These are phyloP conservation scores for Malthinus flaveolus DNA, from an alignment of 2,888 invertebrate genomes.

Conservation along the genomic window DNA sequence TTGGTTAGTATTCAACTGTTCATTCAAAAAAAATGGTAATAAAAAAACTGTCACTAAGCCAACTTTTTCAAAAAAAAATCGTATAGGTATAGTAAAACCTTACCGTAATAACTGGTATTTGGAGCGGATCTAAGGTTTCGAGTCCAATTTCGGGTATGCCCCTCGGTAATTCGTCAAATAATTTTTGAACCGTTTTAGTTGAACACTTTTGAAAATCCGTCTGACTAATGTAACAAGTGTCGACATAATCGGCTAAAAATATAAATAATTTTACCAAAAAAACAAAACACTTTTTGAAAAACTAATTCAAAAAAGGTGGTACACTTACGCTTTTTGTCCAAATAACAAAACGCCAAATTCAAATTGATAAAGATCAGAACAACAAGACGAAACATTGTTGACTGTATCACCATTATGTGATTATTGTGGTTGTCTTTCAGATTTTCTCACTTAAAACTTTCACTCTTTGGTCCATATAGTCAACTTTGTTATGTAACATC, in stretches of 20 bases:
- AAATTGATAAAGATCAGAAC: slow-evolving; percentile 36
- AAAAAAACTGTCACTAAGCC: too few relatives aligned
- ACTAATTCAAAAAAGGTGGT: background rate
- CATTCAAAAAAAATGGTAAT: too few relatives aligned
- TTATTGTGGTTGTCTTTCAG: slow-evolving; percentile 27
- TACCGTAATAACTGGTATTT: slow-evolving; percentile 62
- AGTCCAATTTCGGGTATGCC: slow-evolving; percentile 63
- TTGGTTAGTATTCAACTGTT: too few relatives aligned
- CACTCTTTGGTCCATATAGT: slow-evolving; percentile 38
- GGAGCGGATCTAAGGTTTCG: slow-evolving; percentile 67
- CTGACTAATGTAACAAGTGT: slow-evolving; percentile 66
- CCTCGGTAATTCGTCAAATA: slow-evolving; percentile 66
- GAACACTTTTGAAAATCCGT: slow-evolving; percentile 69
- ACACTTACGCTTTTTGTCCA: slow-evolving; percentile 45
- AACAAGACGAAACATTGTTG: slow-evolving; percentile 40
- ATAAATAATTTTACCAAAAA: slow-evolving; percentile 14
- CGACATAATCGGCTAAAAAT: slow-evolving; percentile 67
- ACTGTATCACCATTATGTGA: slow-evolving; percentile 27
- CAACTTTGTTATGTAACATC: slow-evolving; percentile 16
- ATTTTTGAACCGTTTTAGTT: slow-evolving; percentile 65
- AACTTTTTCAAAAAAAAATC: too few relatives aligned
- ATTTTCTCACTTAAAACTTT: slow-evolving; percentile 41
- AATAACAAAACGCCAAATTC: slow-evolving; percentile 35
- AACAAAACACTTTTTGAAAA: too few relatives aligned
- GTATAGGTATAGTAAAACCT: background rate